Percentiles rank a stretch among this genome's conserved stretches.
Conservation (phyloP, 2,113 vertebrate genomes). For the Indri indri region DNA sequence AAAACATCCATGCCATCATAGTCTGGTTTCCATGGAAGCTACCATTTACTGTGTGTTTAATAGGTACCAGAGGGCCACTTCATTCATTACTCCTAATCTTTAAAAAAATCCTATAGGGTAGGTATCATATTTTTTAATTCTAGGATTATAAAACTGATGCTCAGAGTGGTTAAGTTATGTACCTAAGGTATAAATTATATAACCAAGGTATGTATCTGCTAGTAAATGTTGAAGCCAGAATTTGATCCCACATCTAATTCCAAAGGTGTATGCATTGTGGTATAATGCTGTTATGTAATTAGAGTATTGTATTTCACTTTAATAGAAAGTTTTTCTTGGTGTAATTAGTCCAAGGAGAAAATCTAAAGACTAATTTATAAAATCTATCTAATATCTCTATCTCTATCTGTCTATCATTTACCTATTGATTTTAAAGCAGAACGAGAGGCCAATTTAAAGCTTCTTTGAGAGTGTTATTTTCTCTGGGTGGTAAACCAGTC, state of each 20-base stretch:
- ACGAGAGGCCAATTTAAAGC: background rate
- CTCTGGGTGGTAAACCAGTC: background rate
- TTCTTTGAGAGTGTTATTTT: background rate
- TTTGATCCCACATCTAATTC: background rate
- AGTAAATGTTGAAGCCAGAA: background rate
- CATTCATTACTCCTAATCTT: background rate
- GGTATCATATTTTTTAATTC: background rate
- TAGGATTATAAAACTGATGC: background rate
- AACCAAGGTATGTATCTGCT: background rate
- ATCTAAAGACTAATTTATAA: background rate
- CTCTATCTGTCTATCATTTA: background rate
- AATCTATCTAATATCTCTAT: background rate
- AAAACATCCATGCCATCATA: background rate
- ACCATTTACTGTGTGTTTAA: background rate
- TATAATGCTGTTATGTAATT: background rate
- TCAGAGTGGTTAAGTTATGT: background rate
- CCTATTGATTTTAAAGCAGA: background rate
- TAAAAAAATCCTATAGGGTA: background rate
- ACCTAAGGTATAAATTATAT: background rate
- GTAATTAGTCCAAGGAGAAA: background rate
- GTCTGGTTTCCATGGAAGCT: background rate
- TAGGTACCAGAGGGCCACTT: background rate
- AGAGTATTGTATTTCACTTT: background rate
- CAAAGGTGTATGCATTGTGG: background rate
- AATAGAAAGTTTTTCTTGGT: background rate